These are phyloP conservation scores for Anoplophora glabripennis DNA, from an alignment of 1,140 invertebrate species.

Conservation along the genomic window DNA sequence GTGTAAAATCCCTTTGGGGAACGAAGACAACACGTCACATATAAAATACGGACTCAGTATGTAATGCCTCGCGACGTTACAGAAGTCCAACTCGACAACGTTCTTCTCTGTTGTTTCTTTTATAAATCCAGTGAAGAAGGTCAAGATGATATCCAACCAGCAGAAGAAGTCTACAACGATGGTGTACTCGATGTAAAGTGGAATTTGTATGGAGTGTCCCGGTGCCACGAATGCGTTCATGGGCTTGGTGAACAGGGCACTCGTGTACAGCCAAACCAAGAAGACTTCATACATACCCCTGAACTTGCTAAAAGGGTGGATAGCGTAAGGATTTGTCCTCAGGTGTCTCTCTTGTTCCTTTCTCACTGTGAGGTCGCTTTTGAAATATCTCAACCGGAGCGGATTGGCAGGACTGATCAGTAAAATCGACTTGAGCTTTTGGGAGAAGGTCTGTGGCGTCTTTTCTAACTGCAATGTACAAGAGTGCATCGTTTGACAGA, in stretches of 20 bases:
- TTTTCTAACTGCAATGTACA: no score
- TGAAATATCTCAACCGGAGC: background rate
- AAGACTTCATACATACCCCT: conserved; percentile 3
- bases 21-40: conserved; percentile 9
- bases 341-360: conserved; percentile 7
- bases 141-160: conserved; percentile 9
- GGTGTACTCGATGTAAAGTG: background rate
- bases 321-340: background rate
- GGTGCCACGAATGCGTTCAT: background rate
- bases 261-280: background rate
- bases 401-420: background rate
- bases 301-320: conserved; percentile 12
- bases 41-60: conserved; percentile 10
- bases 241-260: background rate
- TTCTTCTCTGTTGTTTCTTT: background rate
- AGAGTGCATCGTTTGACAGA: no score
- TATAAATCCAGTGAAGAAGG: conserved; percentile 23
- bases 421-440: no score
- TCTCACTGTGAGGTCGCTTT: background rate
- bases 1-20: background rate
- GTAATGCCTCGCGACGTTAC: conserved; percentile 6
- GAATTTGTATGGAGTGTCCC: background rate
- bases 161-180: conserved; percentile 12
- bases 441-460: no score
- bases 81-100: conserved; percentile 1